Percentiles rank a stretch among this genome's conserved stretches.
Evolutionary conservation across 1,140 invertebrate species (phyloP).

Genomic region (Drosophila pseudoananassae): DNA sequence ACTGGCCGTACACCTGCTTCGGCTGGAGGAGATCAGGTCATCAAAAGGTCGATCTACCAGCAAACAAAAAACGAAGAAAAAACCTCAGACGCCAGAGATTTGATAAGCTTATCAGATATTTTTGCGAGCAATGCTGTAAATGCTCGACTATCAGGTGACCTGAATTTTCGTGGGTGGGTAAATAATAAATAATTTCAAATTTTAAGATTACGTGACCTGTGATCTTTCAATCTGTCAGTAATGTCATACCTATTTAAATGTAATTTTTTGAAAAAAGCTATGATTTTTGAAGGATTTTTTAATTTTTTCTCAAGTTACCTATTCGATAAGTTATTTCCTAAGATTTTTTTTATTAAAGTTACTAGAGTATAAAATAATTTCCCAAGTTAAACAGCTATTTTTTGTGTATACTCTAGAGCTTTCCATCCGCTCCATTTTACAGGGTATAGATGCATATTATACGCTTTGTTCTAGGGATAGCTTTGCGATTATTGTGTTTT

Average conservation of each 20-base stretch:
- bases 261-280: too few species aligned
- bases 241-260: too few species aligned
- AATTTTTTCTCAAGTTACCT: too few species aligned
- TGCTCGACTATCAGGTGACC: slow-evolving; percentile 39
- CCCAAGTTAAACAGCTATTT: too few species aligned
- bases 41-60: slow-evolving; percentile 18
- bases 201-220: not conserved
- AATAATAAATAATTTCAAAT: not conserved
- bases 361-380: too few species aligned
- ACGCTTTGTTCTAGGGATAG: slow-evolving; percentile 2
- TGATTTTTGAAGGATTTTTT: too few species aligned
- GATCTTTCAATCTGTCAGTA: too few species aligned
- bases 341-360: too few species aligned
- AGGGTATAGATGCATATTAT: slow-evolving; percentile 21
- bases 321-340: too few species aligned
- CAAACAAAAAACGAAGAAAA: slow-evolving; percentile 24
- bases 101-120: slow-evolving; percentile 43
- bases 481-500: slow-evolving; percentile 33
- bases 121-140: not conserved
- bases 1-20: slow-evolving; percentile 19
- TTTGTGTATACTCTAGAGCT: too few species aligned
- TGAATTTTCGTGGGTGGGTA: not conserved
- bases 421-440: not conserved
- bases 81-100: slow-evolving; percentile 10
- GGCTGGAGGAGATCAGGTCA: slow-evolving; percentile 14